Conservation (phyloP, 2,888 invertebrate genomes). For the Empis stercorea region DNA sequence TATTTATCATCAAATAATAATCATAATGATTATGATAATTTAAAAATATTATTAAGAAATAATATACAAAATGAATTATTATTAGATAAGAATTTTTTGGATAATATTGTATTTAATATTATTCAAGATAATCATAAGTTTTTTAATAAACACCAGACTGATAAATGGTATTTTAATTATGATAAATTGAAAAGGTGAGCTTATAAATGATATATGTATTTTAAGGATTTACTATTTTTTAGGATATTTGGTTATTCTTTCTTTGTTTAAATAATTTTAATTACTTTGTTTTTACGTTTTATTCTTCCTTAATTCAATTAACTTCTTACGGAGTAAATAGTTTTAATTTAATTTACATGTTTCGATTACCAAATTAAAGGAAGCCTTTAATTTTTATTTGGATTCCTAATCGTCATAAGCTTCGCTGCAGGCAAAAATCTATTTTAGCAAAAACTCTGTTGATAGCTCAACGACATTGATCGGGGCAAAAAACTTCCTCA, state of each 20-base stretch:
- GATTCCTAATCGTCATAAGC: no score
- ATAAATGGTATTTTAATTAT: not conserved
- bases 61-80: constrained; percentile 1
- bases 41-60: not conserved
- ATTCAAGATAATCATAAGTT: not conserved
- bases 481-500: no score
- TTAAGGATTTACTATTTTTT: not conserved
- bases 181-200: not conserved
- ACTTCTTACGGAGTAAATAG: no score
- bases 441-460: no score
- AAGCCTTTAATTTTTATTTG: no score
- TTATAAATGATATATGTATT: not conserved
- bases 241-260: not conserved
- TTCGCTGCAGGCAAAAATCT: no score
- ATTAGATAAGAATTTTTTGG: constrained; percentile 1
- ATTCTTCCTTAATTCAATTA: no score
- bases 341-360: no score
- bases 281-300: no score
- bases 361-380: no score
- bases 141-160: not conserved
- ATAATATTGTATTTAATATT: not conserved
- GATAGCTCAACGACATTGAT: no score
- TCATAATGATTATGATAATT: not conserved
- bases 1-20: not conserved
- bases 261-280: no score